Evolutionary conservation across 2,113 vertebrate species (phyloP).

Genomic region (Condylura cristata): DNA sequence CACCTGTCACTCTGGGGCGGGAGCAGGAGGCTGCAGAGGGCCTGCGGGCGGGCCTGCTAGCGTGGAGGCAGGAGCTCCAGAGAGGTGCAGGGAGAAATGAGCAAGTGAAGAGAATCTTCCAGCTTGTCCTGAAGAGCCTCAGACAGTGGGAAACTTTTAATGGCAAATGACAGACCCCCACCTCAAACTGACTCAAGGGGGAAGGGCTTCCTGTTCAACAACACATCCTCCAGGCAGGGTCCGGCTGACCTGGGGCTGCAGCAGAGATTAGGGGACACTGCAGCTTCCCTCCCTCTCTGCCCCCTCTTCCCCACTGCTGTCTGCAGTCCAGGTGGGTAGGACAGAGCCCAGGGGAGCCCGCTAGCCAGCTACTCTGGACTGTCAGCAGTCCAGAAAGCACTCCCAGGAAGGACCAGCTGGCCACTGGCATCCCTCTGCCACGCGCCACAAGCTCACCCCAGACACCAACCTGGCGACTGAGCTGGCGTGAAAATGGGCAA

Average conservation of each 20-base stretch:
- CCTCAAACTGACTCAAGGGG: neutral
- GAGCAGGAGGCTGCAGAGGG: neutral
- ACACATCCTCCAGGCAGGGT: neutral
- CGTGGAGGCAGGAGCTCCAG: no score
- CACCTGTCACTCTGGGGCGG: neutral
- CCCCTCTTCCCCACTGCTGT: neutral
- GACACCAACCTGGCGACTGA: neutral
- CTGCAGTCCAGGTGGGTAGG: neutral
- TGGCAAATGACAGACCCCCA: neutral
- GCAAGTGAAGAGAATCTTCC: no score
- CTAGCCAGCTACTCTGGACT: no score
- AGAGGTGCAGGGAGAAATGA: no score
- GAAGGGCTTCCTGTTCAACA: neutral
- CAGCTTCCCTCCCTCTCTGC: accelerated
- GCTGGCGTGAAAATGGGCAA: neutral
- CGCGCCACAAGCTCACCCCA: no score
- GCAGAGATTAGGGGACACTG: neutral
- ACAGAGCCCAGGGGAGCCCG: no score
- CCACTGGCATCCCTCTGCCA: accelerated
- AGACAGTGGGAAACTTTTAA: neutral
- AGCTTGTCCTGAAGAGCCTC: neutral
- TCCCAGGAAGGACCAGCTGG: neutral
- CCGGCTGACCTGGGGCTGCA: neutral
- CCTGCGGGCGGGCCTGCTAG: no score
- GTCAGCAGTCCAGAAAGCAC: neutral